A percentile compares a stretch with the other conserved stretches of the same genome.
Conservation (phyloP, 2,797 vertebrate genomes). For the Ctenopoma multispine region DNA sequence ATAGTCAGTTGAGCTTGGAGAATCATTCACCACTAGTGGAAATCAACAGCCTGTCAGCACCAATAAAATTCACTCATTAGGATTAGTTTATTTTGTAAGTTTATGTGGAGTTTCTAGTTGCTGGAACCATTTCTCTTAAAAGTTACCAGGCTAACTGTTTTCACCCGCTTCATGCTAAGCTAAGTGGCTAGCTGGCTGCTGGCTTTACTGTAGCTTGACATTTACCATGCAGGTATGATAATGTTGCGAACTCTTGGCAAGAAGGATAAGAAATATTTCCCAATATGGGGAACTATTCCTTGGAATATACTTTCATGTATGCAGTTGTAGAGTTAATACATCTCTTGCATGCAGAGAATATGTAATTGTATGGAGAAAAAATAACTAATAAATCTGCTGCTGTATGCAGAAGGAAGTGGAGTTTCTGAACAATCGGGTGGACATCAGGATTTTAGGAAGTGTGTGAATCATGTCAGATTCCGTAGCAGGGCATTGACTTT, state of each 20-base stretch:
- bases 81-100: neutral
- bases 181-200: neutral
- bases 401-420: conserved; percentile 13
- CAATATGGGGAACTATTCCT: neutral
- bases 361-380: conserved; percentile 28
- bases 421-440: conserved; percentile 31
- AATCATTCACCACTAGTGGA: neutral
- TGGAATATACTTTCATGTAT: neutral
- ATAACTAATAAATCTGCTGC: conserved; percentile 1
- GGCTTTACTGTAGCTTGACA: neutral
- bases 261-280: neutral
- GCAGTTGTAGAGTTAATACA: neutral
- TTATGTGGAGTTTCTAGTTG: neutral
- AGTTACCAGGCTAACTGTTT: neutral
- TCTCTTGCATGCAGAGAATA: conserved; percentile 1
- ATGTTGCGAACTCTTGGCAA: neutral
- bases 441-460: conserved; percentile 54
- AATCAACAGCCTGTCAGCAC: neutral
- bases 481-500: conserved; percentile 81
- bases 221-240: neutral
- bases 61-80: neutral
- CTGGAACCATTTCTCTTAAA: conserved; percentile 7
- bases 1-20: neutral
- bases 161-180: neutral
- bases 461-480: conserved; percentile 44